These are phyloP conservation scores for Chelonoidis abingdonii DNA, from an alignment of 2,113 vertebrate genomes.

Conservation along the genomic window DNA sequence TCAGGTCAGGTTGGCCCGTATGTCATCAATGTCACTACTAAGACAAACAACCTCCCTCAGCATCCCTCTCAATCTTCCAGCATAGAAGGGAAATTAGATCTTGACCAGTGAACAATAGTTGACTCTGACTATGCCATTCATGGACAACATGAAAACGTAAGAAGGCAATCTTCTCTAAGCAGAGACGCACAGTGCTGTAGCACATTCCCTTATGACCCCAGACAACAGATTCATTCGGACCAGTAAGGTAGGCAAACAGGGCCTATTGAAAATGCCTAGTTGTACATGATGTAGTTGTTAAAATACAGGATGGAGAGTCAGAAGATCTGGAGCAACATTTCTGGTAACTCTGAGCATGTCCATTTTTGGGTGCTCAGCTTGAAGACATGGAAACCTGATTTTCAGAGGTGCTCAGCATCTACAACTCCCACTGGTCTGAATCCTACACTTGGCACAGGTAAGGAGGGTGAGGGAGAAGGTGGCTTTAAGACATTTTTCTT, in stretches of 20 bases:
- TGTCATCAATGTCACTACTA: neutral
- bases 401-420: neutral
- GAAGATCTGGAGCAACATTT: neutral
- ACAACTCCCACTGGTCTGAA: neutral
- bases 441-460: neutral
- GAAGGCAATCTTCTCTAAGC: neutral
- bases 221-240: neutral
- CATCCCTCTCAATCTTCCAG: neutral
- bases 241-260: neutral
- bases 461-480: neutral
- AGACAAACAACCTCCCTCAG: neutral
- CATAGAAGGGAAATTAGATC: neutral
- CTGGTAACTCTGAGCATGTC: neutral
- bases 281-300: neutral
- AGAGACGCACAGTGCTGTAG: neutral
- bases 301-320: neutral
- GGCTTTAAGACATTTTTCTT: neutral
- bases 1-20: neutral
- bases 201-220: neutral
- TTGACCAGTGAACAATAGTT: neutral
- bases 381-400: neutral
- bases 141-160: neutral
- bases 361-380: neutral
- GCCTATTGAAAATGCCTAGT: neutral
- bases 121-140: neutral